Evolutionary conservation across 2,113 vertebrate species (phyloP).

Genomic region (Pangasianodon hypophthalmus): DNA sequence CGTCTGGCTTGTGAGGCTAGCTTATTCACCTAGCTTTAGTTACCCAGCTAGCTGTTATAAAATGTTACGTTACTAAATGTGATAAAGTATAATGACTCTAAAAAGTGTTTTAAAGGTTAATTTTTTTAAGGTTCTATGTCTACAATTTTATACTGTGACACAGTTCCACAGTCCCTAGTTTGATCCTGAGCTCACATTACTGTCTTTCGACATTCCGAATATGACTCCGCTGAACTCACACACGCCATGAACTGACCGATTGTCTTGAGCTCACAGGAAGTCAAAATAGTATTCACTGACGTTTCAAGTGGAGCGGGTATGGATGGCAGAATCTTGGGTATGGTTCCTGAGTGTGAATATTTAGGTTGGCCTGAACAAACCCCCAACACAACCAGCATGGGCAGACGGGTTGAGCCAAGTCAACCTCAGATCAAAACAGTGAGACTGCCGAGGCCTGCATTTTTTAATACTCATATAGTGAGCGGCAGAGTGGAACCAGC

Average conservation of each 20-base stretch:
- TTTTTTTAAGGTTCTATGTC: neutral
- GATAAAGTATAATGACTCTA: neutral
- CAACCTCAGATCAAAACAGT: slow-evolving; percentile 58
- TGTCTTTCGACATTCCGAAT: neutral
- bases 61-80: too few species aligned
- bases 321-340: slow-evolving; percentile 50
- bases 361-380: slow-evolving; percentile 53
- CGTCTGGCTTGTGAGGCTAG: neutral
- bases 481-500: slow-evolving; percentile 24
- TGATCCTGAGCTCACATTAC: neutral
- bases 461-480: slow-evolving; percentile 43
- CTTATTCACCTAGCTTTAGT: neutral
- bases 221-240: slow-evolving; percentile 37
- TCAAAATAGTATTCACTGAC: slow-evolving; percentile 38
- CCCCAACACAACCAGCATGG: slow-evolving; percentile 46
- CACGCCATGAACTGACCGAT: slow-evolving; percentile 9
- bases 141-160: neutral
- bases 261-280: slow-evolving; percentile 37
- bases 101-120: neutral
- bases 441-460: slow-evolving; percentile 41
- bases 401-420: slow-evolving; percentile 45
- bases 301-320: slow-evolving; percentile 29
- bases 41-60: neutral
- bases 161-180: neutral
- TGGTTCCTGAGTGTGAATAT: slow-evolving; percentile 56